Base-by-base conservation (phyloP, 1,140 invertebrate species). In the Prorops nasuta region DNA sequence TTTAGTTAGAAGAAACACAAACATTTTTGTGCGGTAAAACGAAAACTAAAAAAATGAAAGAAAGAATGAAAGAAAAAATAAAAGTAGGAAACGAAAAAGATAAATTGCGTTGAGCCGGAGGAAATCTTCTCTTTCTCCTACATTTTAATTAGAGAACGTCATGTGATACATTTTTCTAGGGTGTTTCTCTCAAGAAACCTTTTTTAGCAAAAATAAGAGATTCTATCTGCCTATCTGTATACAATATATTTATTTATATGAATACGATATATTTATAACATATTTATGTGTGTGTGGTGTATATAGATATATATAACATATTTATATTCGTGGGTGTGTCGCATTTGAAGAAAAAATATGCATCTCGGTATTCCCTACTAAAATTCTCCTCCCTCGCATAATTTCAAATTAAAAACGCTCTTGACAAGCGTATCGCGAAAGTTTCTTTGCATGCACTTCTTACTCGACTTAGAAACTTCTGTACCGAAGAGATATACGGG, bases 151-250 rank as follows among this genome's bases (percentile, higher is more conserved):
- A 28, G 10, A 4, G 24, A 28, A 28, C 24, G 24, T 28, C 24
- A 28, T 10, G 24, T 6, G 4, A 28, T 28, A 6, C 10, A 6
- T 44, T 37, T 47, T 56, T 49, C 38, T n/a, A n/a, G n/a, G n/a
- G n/a, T n/a, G n/a, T 43, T 55, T 67, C 41, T 51, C 45, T 39
- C 41, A 38, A 54, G 44, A 46, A n/a, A 45, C 28, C 36, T 66
- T 66, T 65, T 65, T 53, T 58, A 65, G 63, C 28, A 65, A 67
- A 67, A 67, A 65, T 67, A 67, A 63, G 60, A 67, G 60, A 67
- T 67, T 67, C 63, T 59, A 54, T 63, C 36, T 41, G 34, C 58
- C 49, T 64, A 64, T 54, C 16, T 60, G 35, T 58, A 51, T 62
- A 56, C 51, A 55, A 53, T 54, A 57, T 51, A 46, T 54, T 52